phyloP scores from a whole-genome alignment of 2,113 vertebrate species.

The Crocuta crocuta region DNA sequence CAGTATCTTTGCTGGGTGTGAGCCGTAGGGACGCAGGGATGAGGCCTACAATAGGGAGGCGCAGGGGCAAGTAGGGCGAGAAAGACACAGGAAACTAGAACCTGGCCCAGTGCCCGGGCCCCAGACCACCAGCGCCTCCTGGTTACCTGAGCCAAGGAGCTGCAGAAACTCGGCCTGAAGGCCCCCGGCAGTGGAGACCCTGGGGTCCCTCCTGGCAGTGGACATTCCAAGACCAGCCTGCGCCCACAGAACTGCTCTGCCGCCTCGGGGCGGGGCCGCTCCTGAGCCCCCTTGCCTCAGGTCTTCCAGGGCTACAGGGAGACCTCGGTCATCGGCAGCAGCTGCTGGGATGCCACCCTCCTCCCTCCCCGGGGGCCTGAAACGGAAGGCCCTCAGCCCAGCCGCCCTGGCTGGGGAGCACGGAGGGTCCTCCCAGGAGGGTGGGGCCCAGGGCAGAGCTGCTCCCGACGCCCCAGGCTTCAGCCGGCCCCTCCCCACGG shows the following conservation, averaged over 20 bases:
- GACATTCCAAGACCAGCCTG: not conserved
- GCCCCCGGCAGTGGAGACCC: not conserved
- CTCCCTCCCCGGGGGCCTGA: not conserved
- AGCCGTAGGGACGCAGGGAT: not conserved
- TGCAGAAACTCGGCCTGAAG: accelerated
- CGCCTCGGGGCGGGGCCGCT: not conserved
- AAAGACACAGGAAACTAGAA: accelerated
- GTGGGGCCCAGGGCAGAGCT: not conserved
- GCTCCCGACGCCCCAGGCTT: not conserved
- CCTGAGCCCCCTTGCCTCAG: not conserved
- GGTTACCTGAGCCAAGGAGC: not conserved
- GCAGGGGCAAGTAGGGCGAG: not conserved
- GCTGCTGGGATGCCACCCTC: not conserved
- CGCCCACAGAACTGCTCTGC: not conserved
- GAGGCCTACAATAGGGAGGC: not conserved
- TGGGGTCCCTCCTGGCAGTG: no score
- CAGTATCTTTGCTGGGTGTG: not conserved
- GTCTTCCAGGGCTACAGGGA: not conserved
- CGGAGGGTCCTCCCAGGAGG: accelerated
- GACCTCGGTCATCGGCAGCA: no score
- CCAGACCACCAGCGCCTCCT: no score
- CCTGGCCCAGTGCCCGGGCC: not conserved
- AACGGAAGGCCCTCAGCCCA: not conserved
- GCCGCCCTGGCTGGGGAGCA: no score
- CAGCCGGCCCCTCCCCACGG: not conserved